phyloP scores from a whole-genome alignment of 30 jellyfish, hydroid and myxozoan genomes.

The Phacellophora camtschatica region DNA sequence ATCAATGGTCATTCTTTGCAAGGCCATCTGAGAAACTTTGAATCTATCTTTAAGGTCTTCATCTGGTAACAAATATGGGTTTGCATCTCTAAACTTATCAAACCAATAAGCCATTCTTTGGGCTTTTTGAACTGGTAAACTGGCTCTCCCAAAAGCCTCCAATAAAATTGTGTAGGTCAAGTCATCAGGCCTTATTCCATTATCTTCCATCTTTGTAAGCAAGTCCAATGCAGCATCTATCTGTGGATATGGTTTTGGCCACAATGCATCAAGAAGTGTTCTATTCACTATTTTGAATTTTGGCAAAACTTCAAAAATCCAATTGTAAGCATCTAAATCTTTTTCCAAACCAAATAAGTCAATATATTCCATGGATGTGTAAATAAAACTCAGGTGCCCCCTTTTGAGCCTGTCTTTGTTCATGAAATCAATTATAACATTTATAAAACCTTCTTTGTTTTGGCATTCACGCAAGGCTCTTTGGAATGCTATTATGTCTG shows the following conservation, averaged over 20 bases:
- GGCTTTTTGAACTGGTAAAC: slow-evolving; percentile 83
- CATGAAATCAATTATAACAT: slow-evolving; percentile 51
- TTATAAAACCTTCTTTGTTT: slow-evolving; percentile 63
- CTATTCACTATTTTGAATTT: slow-evolving; percentile 65
- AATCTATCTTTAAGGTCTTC: slow-evolving; percentile 84
- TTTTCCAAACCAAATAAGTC: slow-evolving; percentile 76
- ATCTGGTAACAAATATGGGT: slow-evolving; percentile 81
- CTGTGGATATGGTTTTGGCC: slow-evolving; percentile 98
- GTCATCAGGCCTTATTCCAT: slow-evolving; percentile 83
- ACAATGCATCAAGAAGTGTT: slow-evolving; percentile 79
- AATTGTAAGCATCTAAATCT: slow-evolving; percentile 80
- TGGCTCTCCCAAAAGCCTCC: slow-evolving; percentile 83
- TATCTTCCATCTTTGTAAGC: slow-evolving; percentile 88
- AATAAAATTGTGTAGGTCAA: slow-evolving; percentile 65
- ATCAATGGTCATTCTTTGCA: slow-evolving; percentile 69
- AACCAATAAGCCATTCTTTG: slow-evolving; percentile 88
- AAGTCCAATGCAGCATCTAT: slow-evolving; percentile 82
- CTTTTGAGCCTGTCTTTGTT: slow-evolving; percentile 57
- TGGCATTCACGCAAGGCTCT: slow-evolving; percentile 45
- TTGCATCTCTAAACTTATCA: slow-evolving; percentile 52
- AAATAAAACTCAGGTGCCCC: slow-evolving; percentile 83
- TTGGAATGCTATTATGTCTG: slow-evolving; percentile 34
- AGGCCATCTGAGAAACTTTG: slow-evolving; percentile 66
- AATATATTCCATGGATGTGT: slow-evolving; percentile 78
- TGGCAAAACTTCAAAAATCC: slow-evolving; percentile 85